Evolutionary conservation across 1,140 invertebrate genomes (phyloP), one percentile per base, ranked within the genome.

Genomic region (Trichonephila inaurata): DNA sequence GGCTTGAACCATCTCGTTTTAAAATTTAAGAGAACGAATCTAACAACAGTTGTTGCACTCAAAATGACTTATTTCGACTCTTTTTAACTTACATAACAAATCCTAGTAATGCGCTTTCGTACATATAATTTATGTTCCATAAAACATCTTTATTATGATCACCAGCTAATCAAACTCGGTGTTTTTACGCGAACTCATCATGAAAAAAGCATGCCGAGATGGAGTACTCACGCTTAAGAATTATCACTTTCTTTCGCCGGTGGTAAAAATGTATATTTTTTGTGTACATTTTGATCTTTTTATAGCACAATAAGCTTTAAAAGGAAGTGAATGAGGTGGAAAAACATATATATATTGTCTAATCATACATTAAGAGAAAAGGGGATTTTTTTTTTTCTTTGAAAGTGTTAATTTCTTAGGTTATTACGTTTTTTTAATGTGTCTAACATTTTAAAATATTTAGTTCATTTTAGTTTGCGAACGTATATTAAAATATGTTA

Each of bases 81-180:
- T 69, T n/a, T 69, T 28, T 28, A 28, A 28, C 24, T 10, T 10
- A 10, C 24, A 69, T 69, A n/a, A n/a, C 64, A 24, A 21, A 69
- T 24, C 64, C 24, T 21, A 3, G 19, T n/a, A 24, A 69, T 69
- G 8, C n/a, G 64, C 8, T 28, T 28, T 69, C 64, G 24, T 69
- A 24, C 24, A 69, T 24, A 24, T 24, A 24, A 24, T 28, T 28
- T 69, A 69, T 69, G 64, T 69, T 69, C 4, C 8, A 69, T 69
- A 21, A 24, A 21, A 28, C 21, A 69, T 24, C 12, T 10, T 69
- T 21, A 21, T 69, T 69, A 69, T 69, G 64, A 12, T n/a, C 24
- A 69, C 44, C 64, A 69, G n/a, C 64, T 69, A 69, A 69, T 69
- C 64, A 69, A 69, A 69, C 64, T n/a, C 24, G n/a, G 24, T 69